Evolutionary conservation across 2,113 vertebrate species (phyloP).

Genomic region (Actinemys pallida): DNA sequence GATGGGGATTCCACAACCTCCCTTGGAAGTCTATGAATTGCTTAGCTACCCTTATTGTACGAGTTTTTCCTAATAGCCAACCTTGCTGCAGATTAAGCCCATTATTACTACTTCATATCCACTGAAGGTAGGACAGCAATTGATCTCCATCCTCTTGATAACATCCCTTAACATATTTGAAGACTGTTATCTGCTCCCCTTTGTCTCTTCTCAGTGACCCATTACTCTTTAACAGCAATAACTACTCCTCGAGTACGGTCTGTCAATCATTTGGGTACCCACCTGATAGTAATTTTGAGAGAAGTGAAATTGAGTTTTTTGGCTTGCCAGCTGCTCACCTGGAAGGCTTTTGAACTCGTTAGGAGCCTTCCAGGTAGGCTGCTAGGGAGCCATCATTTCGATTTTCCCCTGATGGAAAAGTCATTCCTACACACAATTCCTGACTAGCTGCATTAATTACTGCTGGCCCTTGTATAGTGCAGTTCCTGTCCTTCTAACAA

Average conservation of each 20-base stretch:
- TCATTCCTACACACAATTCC: neutral
- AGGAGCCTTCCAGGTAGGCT: neutral
- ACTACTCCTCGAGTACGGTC: too few relatives aligned
- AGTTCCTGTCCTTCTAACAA: neutral
- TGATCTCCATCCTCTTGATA: too few relatives aligned
- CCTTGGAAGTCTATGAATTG: too few relatives aligned
- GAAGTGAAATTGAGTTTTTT: neutral
- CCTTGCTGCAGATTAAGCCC: neutral
- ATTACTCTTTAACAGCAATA: too few relatives aligned
- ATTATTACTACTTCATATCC: neutral
- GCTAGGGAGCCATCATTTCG: neutral
- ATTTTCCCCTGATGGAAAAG: neutral
- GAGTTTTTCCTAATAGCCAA: neutral
- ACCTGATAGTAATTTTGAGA: neutral
- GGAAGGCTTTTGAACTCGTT: neutral
- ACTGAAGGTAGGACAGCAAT: too few relatives aligned
- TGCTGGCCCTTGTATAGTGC: neutral
- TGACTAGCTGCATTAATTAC: neutral
- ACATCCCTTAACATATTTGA: too few relatives aligned
- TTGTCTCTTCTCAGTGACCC: too few relatives aligned
- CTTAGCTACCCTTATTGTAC: too few relatives aligned
- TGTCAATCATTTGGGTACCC: neutral
- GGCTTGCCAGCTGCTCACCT: neutral
- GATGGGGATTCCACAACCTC: too few relatives aligned
- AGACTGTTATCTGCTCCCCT: neutral